Conservation (phyloP, 2,113 vertebrate genomes). For the Lontra canadensis region DNA sequence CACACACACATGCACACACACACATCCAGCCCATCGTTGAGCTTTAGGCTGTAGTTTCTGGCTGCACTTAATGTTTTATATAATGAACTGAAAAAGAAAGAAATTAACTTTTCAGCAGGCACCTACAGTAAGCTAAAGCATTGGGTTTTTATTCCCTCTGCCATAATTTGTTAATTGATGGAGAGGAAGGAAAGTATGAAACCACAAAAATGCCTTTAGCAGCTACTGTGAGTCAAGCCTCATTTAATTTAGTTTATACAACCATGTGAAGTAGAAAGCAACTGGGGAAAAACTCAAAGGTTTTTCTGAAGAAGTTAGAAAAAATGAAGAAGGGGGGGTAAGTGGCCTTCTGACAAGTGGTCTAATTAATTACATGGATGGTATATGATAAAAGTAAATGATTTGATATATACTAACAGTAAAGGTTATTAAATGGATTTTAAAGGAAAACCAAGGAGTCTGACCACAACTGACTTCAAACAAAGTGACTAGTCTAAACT, state of each 20-base stretch:
- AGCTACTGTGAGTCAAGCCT: neutral
- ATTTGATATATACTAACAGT: neutral
- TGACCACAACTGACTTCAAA: neutral
- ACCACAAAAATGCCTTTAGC: neutral
- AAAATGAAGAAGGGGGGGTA: neutral
- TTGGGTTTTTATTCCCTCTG: neutral
- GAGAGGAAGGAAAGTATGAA: neutral
- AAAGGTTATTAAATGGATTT: neutral
- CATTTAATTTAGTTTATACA: neutral
- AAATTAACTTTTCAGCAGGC: neutral
- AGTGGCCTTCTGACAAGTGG: neutral
- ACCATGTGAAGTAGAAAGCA: neutral
- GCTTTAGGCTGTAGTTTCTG: neutral
- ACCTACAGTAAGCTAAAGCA: neutral
- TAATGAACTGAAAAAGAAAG: neutral
- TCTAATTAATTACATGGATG: neutral
- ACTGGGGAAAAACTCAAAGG: neutral
- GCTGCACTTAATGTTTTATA: neutral
- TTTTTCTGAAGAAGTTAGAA: neutral
- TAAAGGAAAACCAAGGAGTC: neutral
- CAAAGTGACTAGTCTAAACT: neutral
- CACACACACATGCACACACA: neutral
- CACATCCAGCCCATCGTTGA: neutral
- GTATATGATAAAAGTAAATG: neutral
- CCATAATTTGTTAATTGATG: neutral